phyloP scores from a whole-genome alignment of 2,113 vertebrate genomes.

The Caranx melampygus region DNA sequence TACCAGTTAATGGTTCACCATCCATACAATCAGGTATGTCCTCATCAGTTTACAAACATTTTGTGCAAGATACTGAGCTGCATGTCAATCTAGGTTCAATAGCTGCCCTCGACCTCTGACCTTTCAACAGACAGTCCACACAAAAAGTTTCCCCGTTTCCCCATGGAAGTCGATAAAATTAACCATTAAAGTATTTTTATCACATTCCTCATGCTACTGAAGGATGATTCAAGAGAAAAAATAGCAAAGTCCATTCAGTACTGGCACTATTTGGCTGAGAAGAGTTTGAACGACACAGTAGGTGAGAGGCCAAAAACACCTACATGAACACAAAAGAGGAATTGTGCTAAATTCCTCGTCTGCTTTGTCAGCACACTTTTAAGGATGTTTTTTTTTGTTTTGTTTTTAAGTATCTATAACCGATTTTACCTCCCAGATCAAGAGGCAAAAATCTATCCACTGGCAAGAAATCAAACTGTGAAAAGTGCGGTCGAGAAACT shows the following conservation, averaged over 20 bases:
- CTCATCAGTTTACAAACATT: neutral
- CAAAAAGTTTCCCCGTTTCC: neutral
- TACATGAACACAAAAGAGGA: conserved; percentile 24
- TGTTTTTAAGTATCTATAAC: too few species aligned
- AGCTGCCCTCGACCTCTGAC: conserved; percentile 9
- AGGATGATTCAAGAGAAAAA: neutral
- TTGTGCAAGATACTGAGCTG: neutral
- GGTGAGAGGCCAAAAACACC: neutral
- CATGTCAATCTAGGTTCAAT: neutral
- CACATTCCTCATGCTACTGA: neutral
- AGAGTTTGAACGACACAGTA: neutral
- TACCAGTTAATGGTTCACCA: neutral
- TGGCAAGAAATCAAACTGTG: conserved; percentile 19
- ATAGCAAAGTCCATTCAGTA: neutral
- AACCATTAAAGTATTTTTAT: too few species aligned
- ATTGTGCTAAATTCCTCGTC: neutral
- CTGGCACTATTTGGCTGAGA: neutral
- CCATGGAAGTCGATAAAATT: neutral
- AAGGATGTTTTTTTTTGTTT: neutral
- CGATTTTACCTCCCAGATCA: neutral
- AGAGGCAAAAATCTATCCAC: neutral
- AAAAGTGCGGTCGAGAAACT: conserved; percentile 7
- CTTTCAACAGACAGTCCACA: neutral
- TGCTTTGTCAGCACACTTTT: neutral
- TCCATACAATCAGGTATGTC: neutral